These are phyloP conservation scores for Antrozous pallidus DNA, from an alignment of 2,797 vertebrate species.

Conservation along the genomic window DNA sequence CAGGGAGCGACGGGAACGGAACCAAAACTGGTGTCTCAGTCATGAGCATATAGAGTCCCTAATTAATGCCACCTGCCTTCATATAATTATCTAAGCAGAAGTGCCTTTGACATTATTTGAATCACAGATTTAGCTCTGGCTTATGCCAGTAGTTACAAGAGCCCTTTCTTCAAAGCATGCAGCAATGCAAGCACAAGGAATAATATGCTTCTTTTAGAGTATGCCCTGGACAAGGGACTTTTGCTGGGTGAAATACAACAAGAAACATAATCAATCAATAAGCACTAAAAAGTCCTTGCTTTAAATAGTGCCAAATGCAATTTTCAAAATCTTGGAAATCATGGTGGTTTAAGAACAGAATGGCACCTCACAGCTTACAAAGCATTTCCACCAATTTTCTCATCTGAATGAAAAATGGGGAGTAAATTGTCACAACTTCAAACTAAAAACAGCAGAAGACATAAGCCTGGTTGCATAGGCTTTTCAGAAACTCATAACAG, in stretches of 20 bases:
- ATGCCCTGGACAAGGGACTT: background rate
- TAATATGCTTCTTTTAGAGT: slow-evolving; percentile 3
- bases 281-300: background rate
- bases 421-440: slow-evolving; percentile 11
- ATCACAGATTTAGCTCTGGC: background rate
- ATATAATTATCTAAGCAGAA: background rate
- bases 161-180: background rate
- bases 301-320: slow-evolving; percentile 9
- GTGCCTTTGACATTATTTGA: background rate
- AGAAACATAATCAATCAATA: slow-evolving; percentile 32
- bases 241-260: background rate
- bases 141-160: background rate
- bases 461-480: background rate
- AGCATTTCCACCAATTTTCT: slow-evolving; percentile 24
- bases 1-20: background rate
- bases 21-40: background rate
- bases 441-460: background rate
- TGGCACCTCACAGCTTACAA: background rate
- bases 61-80: slow-evolving; percentile 24
- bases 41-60: background rate
- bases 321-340: slow-evolving; percentile 27
- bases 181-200: background rate
- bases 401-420: slow-evolving; percentile 17
- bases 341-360: background rate
- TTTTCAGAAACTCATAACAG: background rate